phyloP scores from a whole-genome alignment of 23 tunicate species.

The Botrylloides violaceus region DNA sequence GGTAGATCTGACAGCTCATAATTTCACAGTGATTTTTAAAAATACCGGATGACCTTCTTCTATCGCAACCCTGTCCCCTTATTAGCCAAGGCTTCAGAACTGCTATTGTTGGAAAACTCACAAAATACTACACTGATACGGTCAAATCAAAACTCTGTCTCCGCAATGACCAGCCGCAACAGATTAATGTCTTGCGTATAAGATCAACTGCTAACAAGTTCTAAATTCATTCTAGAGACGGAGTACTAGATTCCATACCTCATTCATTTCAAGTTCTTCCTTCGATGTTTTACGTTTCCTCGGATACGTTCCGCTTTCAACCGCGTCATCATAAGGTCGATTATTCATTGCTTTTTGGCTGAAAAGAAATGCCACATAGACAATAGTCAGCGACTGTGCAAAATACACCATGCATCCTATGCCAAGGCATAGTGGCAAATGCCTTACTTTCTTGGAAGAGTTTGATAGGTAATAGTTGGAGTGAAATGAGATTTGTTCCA shows the following conservation, averaged over 20 bases:
- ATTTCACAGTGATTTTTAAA: no score
- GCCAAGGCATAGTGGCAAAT: not conserved
- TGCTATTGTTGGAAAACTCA: no score
- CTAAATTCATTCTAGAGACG: no score
- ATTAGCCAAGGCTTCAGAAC: no score
- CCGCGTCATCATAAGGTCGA: constrained; percentile 23
- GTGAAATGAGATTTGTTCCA: constrained; percentile 88
- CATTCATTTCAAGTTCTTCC: constrained; percentile 21
- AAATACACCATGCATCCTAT: not conserved
- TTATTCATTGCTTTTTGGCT: constrained; percentile 24
- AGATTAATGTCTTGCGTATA: no score
- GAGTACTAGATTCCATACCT: constrained; percentile 13
- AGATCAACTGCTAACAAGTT: no score
- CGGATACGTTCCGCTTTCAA: constrained; percentile 9
- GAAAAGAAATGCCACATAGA: not conserved
- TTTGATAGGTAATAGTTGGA: constrained; percentile 57
- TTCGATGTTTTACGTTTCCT: not conserved
- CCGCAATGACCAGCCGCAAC: no score
- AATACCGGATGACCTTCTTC: no score
- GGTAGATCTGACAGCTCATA: no score
- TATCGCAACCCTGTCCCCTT: no score
- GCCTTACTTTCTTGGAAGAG: constrained; percentile 77
- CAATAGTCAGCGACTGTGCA: not conserved
- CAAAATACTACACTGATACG: no score
- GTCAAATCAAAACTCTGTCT: no score